Conservation (phyloP, 1,140 invertebrate species). For the Brachionus calyciflorus region DNA sequence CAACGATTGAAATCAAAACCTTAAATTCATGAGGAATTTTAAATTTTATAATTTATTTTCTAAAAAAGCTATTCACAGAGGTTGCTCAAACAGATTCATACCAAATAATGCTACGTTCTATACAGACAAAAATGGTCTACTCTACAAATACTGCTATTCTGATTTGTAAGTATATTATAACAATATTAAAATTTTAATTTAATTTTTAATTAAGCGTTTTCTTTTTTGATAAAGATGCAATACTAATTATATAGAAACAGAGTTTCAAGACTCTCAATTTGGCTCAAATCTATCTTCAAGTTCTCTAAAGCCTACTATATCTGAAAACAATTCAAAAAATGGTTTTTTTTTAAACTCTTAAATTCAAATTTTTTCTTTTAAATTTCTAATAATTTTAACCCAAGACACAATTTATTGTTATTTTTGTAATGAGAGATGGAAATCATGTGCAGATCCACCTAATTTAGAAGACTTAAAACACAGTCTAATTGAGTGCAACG, state of each 20-base stretch:
- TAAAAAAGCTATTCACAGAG: conserved; percentile 10
- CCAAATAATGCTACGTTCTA: conserved; percentile 5
- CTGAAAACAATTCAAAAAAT: background rate
- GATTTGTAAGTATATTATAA: conserved; percentile 4
- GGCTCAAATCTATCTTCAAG: background rate
- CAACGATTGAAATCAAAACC: too few relatives aligned
- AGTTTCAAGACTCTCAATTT: background rate
- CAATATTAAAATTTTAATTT: background rate
- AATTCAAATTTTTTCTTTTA: background rate
- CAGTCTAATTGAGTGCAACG: background rate
- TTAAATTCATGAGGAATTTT: too few relatives aligned
- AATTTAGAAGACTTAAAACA: background rate
- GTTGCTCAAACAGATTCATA: background rate
- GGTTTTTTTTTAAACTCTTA: background rate
- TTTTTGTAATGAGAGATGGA: conserved; percentile 16
- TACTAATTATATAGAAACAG: background rate
- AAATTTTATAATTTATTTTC: too few relatives aligned
- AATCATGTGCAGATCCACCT: background rate
- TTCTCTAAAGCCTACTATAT: background rate
- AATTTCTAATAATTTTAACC: background rate
- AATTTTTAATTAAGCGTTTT: background rate
- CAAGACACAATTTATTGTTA: conserved; percentile 12
- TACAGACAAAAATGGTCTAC: conserved; percentile 1
- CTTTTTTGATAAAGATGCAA: background rate
- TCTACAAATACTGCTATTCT: conserved; percentile 14